A percentile compares a stretch with the other conserved stretches of the same genome.
Conservation (phyloP, 2,113 vertebrate genomes). For the Varanus salvator region DNA sequence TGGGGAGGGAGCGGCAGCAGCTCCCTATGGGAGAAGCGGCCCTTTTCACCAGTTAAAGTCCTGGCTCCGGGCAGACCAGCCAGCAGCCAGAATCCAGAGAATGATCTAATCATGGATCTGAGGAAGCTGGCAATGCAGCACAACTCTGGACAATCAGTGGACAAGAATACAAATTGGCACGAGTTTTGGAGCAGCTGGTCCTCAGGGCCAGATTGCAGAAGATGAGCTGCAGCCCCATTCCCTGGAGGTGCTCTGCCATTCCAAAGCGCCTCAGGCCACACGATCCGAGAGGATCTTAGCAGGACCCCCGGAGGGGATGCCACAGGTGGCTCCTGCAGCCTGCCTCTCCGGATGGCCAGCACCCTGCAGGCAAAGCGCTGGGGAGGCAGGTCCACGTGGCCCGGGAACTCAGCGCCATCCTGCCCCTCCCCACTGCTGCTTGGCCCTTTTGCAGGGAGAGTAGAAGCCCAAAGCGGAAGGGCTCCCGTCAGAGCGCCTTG, state of each 20-base stretch:
- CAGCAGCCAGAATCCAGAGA: neutral
- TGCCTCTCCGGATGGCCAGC: neutral
- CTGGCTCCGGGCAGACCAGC: neutral
- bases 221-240: neutral
- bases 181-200: no score
- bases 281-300: neutral
- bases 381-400: neutral
- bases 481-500: no score
- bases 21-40: neutral
- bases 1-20: neutral
- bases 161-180: neutral
- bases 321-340: neutral
- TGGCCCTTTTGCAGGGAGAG: neutral
- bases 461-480: neutral
- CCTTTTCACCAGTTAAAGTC: neutral
- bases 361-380: neutral
- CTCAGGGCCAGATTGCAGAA: neutral
- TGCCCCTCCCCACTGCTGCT: neutral
- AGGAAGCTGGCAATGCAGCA: neutral
- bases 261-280: neutral
- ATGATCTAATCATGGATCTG: neutral
- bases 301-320: neutral
- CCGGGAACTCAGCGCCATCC: neutral
- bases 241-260: no score
- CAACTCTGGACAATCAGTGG: neutral